phyloP scores from a whole-genome alignment of 2,797 vertebrate genomes.

The Anguilla pacifica region DNA sequence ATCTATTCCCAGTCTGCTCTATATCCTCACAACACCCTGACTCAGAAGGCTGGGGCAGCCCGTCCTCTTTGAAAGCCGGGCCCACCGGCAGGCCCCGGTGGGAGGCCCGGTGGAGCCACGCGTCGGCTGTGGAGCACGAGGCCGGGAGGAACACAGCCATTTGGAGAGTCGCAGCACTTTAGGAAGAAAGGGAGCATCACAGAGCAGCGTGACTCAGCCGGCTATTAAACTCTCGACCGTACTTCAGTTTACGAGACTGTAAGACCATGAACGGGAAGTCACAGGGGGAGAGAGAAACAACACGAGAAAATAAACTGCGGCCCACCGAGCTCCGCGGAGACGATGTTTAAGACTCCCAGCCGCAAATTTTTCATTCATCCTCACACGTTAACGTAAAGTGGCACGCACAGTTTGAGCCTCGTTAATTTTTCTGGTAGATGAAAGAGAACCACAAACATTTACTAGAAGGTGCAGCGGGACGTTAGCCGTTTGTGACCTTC shows the following conservation, averaged over 20 bases:
- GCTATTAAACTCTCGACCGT: neutral
- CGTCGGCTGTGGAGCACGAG: neutral
- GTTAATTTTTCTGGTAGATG: neutral
- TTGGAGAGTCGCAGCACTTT: neutral
- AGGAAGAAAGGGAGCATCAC: neutral
- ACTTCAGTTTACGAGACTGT: neutral
- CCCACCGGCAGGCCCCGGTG: neutral
- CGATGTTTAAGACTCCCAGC: neutral
- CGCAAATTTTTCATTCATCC: neutral
- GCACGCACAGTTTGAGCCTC: neutral
- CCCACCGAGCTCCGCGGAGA: neutral
- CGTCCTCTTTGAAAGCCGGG: neutral
- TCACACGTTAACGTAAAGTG: neutral
- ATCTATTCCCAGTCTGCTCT: no score
- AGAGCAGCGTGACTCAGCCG: neutral
- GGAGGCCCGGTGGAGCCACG: neutral
- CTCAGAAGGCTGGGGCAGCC: no score
- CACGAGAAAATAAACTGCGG: neutral
- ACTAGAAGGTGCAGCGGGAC: neutral
- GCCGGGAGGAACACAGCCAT: neutral
- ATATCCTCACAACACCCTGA: no score
- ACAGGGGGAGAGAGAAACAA: neutral
- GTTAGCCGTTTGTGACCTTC: conserved; percentile 20
- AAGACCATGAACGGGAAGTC: neutral
- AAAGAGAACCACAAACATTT: neutral